Conservation (phyloP, 1,140 invertebrate genomes). For the Dendroctonus valens region DNA sequence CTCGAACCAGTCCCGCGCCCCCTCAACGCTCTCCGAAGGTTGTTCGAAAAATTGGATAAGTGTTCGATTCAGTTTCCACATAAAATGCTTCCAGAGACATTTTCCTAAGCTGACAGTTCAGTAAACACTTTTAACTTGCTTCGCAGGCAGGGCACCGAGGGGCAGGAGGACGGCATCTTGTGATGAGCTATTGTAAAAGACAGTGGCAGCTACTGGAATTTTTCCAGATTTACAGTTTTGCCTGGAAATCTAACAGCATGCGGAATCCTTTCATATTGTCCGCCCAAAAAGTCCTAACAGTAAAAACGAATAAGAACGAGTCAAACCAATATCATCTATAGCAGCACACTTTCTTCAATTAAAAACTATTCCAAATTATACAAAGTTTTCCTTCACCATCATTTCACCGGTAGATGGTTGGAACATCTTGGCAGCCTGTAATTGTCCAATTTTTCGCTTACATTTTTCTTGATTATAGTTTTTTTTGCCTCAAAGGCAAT, state of each 20-base stretch:
- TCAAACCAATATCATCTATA: no score
- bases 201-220: constrained; percentile 19
- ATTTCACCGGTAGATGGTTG: no score
- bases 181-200: constrained; percentile 50
- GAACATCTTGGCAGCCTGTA: no score
- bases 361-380: no score
- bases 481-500: no score
- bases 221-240: not conserved
- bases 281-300: no score
- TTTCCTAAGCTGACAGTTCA: constrained; percentile 48
- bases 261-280: no score
- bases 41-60: constrained; percentile 22
- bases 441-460: no score
- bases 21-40: constrained; percentile 19
- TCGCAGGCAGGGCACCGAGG: constrained; percentile 8
- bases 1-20: constrained; percentile 18
- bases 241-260: not conserved
- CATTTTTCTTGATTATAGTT: no score
- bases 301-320: no score
- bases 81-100: constrained; percentile 49
- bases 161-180: constrained; percentile 8
- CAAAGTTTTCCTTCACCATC: no score
- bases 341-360: no score
- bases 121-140: constrained; percentile 47
- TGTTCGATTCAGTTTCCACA: constrained; percentile 41